These are phyloP conservation scores for Eudasyphora cyanicolor DNA, from an alignment of 2,888 invertebrate species.

Conservation along the genomic window DNA sequence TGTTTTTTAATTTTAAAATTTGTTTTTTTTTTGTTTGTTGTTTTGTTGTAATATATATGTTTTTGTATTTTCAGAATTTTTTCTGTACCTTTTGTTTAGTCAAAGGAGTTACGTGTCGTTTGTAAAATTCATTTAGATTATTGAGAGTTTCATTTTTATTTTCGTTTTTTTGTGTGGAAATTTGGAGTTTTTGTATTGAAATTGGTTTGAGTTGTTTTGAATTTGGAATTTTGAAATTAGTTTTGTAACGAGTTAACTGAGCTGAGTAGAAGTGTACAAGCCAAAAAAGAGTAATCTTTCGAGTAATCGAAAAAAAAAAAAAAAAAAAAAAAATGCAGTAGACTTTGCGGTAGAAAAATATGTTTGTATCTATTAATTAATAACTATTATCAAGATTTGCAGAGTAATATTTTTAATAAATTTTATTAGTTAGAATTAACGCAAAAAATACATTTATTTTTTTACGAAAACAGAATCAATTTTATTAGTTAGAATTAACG, in stretches of 20 bases:
- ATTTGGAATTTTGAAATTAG: background rate
- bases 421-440: too few relatives aligned
- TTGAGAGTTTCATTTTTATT: conserved; percentile 67
- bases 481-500: too few relatives aligned
- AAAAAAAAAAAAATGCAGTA: conserved; percentile 66
- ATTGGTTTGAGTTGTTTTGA: conserved; percentile 26
- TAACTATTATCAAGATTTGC: too few relatives aligned
- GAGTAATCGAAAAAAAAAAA: conserved; percentile 47
- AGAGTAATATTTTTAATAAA: too few relatives aligned
- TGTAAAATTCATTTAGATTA: conserved; percentile 69
- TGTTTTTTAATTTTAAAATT: conserved; percentile 48
- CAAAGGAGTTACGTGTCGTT: conserved; percentile 78
- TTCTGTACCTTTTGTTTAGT: conserved; percentile 76
- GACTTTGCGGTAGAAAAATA: too few relatives aligned
- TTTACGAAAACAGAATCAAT: too few relatives aligned
- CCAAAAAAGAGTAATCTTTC: too few relatives aligned
- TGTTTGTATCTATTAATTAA: too few relatives aligned
- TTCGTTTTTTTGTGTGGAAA: conserved; percentile 30
- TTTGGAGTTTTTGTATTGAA: conserved; percentile 42
- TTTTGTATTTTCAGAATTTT: conserved; percentile 58
- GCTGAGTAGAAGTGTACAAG: background rate
- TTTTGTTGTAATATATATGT: conserved; percentile 48
- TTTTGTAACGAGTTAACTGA: background rate
- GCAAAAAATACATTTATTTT: too few relatives aligned
- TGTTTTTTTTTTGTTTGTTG: conserved; percentile 58